Conservation (phyloP, 2,888 invertebrate genomes). For the Drosophila rubida region DNA sequence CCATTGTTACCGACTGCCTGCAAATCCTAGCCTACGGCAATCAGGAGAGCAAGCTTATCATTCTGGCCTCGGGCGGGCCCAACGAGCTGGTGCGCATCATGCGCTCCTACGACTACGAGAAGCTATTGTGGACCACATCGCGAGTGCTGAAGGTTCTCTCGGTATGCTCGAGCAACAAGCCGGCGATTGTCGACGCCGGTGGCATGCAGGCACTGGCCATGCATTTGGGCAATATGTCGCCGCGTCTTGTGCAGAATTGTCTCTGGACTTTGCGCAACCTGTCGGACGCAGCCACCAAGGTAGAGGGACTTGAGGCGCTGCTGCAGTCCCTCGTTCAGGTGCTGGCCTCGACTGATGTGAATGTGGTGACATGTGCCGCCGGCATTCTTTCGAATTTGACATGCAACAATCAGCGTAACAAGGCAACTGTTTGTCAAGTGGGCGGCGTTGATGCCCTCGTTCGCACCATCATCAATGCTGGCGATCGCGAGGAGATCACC, state of each 20-base stretch:
- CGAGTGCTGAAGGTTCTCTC: constrained; percentile 98
- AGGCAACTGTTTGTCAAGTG: constrained; percentile 96
- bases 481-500: constrained; percentile 99
- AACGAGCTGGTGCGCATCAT: constrained; percentile 98
- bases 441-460: constrained; percentile 99
- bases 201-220: constrained; percentile 99
- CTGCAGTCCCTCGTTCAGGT: constrained; percentile 96
- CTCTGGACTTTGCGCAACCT: constrained; percentile 99
- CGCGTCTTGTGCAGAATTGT: constrained; percentile 97
- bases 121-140: constrained; percentile 99
- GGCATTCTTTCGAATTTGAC: constrained; percentile 99
- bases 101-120: constrained; percentile 98
- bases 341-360: constrained; percentile 95
- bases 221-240: constrained; percentile 97
- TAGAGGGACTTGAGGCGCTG: constrained; percentile 94
- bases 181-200: constrained; percentile 98
- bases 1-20: constrained; percentile 99
- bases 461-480: constrained; percentile 96
- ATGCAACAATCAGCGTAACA: constrained; percentile 99
- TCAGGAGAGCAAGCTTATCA: constrained; percentile 98
- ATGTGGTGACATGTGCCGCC: constrained; percentile 98
- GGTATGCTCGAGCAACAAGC: constrained; percentile 99
- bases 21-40: constrained; percentile 99
- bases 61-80: constrained; percentile 97
- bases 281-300: constrained; percentile 99